Conservation (phyloP, 2,797 vertebrate species). For the Mormyrus hasselquistii region DNA sequence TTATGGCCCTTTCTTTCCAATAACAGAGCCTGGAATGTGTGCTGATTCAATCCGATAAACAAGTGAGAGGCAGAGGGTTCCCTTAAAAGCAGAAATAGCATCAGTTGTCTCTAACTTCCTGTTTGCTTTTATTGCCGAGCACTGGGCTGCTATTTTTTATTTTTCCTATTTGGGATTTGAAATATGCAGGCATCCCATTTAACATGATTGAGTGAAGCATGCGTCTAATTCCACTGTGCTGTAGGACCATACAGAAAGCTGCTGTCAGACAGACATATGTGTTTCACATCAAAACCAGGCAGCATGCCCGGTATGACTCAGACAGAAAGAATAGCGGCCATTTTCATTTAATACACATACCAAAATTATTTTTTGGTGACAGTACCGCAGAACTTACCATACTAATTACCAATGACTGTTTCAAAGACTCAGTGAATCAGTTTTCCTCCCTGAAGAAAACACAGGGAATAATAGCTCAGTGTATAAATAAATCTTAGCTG, state of each 20-base stretch:
- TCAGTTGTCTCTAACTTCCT: constrained; percentile 7
- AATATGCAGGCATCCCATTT: not conserved
- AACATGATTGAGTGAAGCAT: not conserved
- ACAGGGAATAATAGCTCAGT: not conserved
- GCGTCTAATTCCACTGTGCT: too few species aligned
- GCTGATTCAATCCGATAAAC: not conserved
- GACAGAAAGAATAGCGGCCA: not conserved
- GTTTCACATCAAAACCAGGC: constrained; percentile 1
- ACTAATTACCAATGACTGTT: not conserved
- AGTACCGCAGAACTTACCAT: not conserved
- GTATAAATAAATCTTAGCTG: not conserved
- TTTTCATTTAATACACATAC: not conserved
- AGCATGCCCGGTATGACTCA: not conserved
- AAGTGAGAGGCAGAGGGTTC: not conserved
- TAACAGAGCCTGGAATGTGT: constrained; percentile 1
- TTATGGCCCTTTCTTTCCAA: not conserved
- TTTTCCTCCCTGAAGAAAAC: not conserved
- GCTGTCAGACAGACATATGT: too few species aligned
- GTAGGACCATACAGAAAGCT: too few species aligned
- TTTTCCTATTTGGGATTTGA: not conserved
- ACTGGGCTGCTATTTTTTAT: not conserved
- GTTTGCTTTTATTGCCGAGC: not conserved
- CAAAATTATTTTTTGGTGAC: not conserved
- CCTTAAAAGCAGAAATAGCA: constrained; percentile 16
- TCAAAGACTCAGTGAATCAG: not conserved